Percentiles rank a stretch among this genome's conserved stretches.
Evolutionary conservation across 2,113 vertebrate species (phyloP).

Genomic region (Leiothrix lutea): DNA sequence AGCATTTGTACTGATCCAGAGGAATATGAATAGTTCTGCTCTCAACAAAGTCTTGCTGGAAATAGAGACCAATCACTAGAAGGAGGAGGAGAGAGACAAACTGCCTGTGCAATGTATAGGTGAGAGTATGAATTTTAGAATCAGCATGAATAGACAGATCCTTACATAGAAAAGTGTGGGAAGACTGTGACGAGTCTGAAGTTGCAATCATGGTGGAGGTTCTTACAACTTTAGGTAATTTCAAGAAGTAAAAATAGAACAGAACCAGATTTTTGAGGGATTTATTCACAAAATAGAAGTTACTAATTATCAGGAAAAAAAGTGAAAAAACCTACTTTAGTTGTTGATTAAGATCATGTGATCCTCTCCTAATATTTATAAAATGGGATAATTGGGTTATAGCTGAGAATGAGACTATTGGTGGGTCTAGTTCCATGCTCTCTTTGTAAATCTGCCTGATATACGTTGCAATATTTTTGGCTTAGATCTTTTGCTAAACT

Average conservation of each 20-base stretch:
- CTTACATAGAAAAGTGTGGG: slow-evolving; percentile 44
- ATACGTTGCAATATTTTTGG: background rate
- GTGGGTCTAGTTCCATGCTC: background rate
- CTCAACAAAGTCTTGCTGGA: background rate
- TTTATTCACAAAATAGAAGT: background rate
- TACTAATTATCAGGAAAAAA: background rate
- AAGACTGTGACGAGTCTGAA: background rate
- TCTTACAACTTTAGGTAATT: background rate
- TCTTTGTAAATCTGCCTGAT: background rate
- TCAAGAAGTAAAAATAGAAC: background rate
- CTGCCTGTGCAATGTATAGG: background rate
- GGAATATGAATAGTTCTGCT: background rate
- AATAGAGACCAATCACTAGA: background rate
- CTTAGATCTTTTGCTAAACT: background rate
- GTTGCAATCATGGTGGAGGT: background rate
- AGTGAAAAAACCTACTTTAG: background rate
- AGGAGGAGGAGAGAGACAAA: slow-evolving; percentile 2
- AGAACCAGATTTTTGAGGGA: background rate
- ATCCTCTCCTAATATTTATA: background rate
- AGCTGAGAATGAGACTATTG: background rate
- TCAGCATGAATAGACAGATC: background rate
- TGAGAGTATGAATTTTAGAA: background rate
- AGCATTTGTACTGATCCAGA: background rate
- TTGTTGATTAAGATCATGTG: background rate
- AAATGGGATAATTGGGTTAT: background rate